phyloP scores from a whole-genome alignment of 2,888 invertebrate species.

The Coleophora deauratella region DNA sequence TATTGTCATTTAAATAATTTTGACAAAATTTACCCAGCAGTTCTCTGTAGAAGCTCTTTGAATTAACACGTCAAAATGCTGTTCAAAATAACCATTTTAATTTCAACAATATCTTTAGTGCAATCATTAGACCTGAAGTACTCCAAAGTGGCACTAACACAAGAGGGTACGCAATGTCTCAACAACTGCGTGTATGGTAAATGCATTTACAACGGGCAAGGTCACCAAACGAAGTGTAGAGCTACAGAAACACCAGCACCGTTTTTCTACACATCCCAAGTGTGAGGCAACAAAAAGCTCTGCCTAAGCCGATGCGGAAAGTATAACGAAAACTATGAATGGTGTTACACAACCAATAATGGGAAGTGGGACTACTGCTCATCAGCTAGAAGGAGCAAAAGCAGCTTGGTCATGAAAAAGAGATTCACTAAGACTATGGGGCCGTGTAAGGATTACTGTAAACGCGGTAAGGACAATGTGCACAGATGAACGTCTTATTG shows the following conservation, averaged over 20 bases:
- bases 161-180: slow-evolving; percentile 1
- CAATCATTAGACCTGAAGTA: not conserved
- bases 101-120: not conserved
- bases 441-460: slow-evolving; percentile 2
- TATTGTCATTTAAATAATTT: too few species aligned
- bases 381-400: not conserved
- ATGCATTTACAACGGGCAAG: not conserved
- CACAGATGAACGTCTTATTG: slow-evolving; percentile 1
- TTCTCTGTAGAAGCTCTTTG: too few species aligned
- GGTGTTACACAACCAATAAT: slow-evolving; percentile 4
- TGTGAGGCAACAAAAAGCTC: not conserved
- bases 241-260: not conserved
- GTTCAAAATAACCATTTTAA: too few species aligned
- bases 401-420: not conserved
- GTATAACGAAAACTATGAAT: slow-evolving; percentile 3
- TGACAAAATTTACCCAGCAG: too few species aligned
- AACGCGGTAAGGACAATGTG: not conserved
- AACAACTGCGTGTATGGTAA: slow-evolving; percentile 1
- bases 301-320: slow-evolving; percentile 4
- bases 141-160: not conserved
- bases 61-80: too few species aligned
- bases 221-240: not conserved
- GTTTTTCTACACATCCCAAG: slow-evolving; percentile 3
- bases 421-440: not conserved
- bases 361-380: slow-evolving; percentile 6